These are phyloP conservation scores for Blastobasis adustella DNA, from an alignment of 2,888 invertebrate genomes.

Conservation along the genomic window DNA sequence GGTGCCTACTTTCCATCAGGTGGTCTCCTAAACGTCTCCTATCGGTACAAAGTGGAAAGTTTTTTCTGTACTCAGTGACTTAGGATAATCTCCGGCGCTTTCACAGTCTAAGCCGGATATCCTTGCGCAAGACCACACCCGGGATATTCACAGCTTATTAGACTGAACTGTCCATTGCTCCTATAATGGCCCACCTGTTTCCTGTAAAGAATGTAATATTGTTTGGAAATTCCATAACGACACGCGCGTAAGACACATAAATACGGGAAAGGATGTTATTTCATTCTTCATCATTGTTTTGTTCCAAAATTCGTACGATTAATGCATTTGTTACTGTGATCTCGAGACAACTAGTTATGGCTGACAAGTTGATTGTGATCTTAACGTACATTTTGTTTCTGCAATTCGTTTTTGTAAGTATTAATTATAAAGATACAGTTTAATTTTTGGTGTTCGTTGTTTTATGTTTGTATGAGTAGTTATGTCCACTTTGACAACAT, in stretches of 20 bases:
- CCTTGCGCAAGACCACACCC: conserved; percentile 3
- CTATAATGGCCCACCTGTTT: neutral
- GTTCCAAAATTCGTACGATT: conserved; percentile 15
- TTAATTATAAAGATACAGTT: neutral
- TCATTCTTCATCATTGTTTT: conserved; percentile 31
- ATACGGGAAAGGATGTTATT: conserved; percentile 40
- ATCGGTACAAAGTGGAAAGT: too few species aligned
- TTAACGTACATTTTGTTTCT: conserved; percentile 20
- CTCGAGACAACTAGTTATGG: conserved; percentile 29
- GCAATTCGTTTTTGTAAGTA: conserved; percentile 21
- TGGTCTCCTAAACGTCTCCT: too few species aligned
- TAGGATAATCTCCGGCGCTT: neutral
- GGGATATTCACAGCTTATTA: neutral
- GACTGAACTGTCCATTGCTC: neutral
- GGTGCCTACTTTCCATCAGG: too few species aligned
- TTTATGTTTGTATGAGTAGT: too few species aligned
- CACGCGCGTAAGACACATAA: conserved; percentile 19
- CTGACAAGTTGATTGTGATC: conserved; percentile 22
- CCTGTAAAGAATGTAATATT: conserved; percentile 13
- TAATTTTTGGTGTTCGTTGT: too few species aligned
- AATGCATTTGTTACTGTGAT: conserved; percentile 22
- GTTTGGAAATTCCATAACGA: conserved; percentile 12
- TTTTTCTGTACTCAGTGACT: too few species aligned
- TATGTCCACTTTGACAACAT: too few species aligned
- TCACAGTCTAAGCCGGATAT: neutral